Conservation (phyloP, 2,888 invertebrate species). For the Hypercompe scribonia region DNA sequence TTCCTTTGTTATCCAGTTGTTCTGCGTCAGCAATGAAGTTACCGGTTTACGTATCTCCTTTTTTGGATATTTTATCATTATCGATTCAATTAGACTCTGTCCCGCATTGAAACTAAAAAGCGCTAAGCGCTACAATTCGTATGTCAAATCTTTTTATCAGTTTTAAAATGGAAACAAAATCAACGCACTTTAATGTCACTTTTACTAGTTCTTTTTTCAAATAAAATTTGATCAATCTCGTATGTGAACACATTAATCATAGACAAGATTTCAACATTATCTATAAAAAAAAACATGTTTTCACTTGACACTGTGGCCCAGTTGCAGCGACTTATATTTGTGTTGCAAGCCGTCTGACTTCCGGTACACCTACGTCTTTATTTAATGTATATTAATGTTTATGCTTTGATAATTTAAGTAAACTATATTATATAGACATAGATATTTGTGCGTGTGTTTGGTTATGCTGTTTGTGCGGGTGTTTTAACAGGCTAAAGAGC, state of each 20-base stretch:
- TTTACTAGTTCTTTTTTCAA: conserved; percentile 18
- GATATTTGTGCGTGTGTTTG: background rate
- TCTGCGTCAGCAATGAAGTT: conserved; percentile 2
- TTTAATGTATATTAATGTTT: conserved; percentile 26
- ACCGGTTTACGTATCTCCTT: background rate
- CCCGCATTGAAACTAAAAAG: background rate
- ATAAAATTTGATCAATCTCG: conserved; percentile 30
- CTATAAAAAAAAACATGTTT: conserved; percentile 44
- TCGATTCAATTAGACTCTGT: background rate
- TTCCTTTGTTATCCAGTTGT: conserved; percentile 3
- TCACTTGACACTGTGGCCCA: conserved; percentile 51
- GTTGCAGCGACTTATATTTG: conserved; percentile 37
- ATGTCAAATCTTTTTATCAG: background rate
- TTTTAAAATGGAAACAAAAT: background rate
- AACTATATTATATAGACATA: conserved; percentile 19
- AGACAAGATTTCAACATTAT: conserved; percentile 42
- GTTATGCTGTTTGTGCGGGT: background rate
- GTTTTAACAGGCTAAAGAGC: background rate
- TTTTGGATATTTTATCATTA: background rate
- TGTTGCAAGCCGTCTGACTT: conserved; percentile 37
- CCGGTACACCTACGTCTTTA: conserved; percentile 41
- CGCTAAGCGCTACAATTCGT: background rate
- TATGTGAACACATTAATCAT: conserved; percentile 43
- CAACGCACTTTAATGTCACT: background rate
- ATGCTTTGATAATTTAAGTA: conserved; percentile 36